phyloP scores from a whole-genome alignment of 2,797 vertebrate species.

The Limnodromus scolopaceus region DNA sequence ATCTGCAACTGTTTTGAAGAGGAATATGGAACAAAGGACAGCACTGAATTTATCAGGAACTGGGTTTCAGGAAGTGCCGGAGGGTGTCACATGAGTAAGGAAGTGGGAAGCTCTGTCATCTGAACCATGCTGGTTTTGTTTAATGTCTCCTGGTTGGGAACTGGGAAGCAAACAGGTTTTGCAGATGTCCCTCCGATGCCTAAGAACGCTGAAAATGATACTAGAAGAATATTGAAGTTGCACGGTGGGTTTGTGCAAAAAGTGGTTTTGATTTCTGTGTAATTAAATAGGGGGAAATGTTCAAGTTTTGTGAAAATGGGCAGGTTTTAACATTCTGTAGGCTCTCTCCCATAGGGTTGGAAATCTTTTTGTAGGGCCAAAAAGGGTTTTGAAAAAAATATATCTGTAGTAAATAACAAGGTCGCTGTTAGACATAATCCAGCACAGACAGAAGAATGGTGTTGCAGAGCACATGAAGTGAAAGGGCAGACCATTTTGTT shows the following conservation, averaged over 20 bases:
- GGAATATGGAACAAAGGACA: neutral
- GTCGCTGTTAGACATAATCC: neutral
- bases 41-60: neutral
- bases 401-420: neutral
- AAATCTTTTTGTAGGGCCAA: neutral
- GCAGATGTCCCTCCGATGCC: neutral
- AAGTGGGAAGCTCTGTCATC: neutral
- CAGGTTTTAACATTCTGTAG: neutral
- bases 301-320: neutral
- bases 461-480: neutral
- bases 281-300: neutral
- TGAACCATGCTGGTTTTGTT: neutral
- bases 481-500: neutral
- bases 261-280: neutral
- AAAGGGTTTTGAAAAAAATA: neutral
- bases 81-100: accelerated
- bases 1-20: neutral
- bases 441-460: accelerated
- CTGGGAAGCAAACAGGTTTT: neutral
- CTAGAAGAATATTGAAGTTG: neutral
- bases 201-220: neutral
- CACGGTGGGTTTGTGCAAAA: neutral
- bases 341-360: neutral
- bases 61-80: neutral
- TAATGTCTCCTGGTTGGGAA: neutral